These are phyloP conservation scores for Epsilonema sp. DNA, from an alignment of 2,888 invertebrate species.

Conservation along the genomic window DNA sequence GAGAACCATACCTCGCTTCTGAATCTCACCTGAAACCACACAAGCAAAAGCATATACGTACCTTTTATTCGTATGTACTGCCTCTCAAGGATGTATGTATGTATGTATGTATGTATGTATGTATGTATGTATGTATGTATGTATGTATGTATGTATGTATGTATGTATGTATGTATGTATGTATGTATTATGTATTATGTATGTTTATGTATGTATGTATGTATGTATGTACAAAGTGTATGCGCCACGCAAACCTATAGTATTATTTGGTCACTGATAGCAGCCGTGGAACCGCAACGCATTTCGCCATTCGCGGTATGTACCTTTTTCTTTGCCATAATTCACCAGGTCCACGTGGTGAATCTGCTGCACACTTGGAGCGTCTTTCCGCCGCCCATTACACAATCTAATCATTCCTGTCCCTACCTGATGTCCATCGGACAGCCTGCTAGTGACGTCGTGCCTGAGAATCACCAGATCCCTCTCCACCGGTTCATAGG, in stretches of 20 bases:
- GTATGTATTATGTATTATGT: too few species aligned
- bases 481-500: conserved; percentile 47
- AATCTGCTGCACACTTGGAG: not conserved
- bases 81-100: too few species aligned
- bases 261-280: conserved; percentile 91
- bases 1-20: conserved; percentile 66
- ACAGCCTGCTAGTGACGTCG: conserved; percentile 76
- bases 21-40: conserved; percentile 57
- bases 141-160: too few species aligned
- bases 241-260: too few species aligned
- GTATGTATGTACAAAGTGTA: too few species aligned
- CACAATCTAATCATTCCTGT: not conserved
- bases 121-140: too few species aligned
- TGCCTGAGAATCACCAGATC: conserved; percentile 85
- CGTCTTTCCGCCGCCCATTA: not conserved
- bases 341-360: conserved; percentile 58
- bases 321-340: conserved; percentile 51
- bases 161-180: not conserved
- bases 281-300: conserved; percentile 78
- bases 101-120: too few species aligned
- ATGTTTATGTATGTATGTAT: too few species aligned
- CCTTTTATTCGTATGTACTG: not conserved
- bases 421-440: conserved; percentile 38
- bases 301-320: conserved; percentile 91
- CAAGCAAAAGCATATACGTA: not conserved